Percentiles rank a stretch among this genome's conserved stretches.
Conservation (phyloP, 2,113 vertebrate genomes). For the Tachycineta bicolor region DNA sequence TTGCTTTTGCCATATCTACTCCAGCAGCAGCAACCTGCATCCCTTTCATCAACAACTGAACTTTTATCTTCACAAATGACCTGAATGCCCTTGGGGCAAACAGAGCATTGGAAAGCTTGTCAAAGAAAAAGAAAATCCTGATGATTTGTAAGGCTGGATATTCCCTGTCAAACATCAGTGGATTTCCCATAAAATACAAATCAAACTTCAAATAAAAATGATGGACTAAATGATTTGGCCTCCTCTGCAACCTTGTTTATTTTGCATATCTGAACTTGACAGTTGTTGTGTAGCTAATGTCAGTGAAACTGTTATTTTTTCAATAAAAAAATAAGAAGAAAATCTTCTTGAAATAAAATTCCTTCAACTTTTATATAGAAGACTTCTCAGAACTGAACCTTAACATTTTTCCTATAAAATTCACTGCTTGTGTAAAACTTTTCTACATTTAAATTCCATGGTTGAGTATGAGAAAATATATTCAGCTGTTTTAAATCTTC, state of each 20-base stretch:
- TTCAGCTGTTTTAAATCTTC: background rate
- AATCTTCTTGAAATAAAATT: background rate
- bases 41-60: background rate
- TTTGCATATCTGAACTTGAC: background rate
- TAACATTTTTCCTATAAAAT: background rate
- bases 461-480: background rate
- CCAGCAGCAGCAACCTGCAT: background rate
- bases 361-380: background rate
- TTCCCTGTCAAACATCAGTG: background rate
- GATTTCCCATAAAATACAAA: background rate
- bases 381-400: background rate
- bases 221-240: background rate
- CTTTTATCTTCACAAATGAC: background rate
- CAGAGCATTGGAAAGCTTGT: background rate
- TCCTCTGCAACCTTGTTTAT: background rate
- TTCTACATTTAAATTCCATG: background rate
- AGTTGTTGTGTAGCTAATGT: background rate
- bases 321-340: background rate
- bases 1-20: background rate
- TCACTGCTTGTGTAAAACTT: background rate
- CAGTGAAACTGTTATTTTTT: background rate
- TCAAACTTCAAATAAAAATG: background rate
- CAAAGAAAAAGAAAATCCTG: background rate
- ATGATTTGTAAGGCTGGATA: background rate
- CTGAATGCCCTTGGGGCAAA: background rate